Percentiles rank a stretch among this genome's conserved stretches.
phyloP scores from a whole-genome alignment of 2,888 invertebrate genomes.

The Polia nebulosa region DNA sequence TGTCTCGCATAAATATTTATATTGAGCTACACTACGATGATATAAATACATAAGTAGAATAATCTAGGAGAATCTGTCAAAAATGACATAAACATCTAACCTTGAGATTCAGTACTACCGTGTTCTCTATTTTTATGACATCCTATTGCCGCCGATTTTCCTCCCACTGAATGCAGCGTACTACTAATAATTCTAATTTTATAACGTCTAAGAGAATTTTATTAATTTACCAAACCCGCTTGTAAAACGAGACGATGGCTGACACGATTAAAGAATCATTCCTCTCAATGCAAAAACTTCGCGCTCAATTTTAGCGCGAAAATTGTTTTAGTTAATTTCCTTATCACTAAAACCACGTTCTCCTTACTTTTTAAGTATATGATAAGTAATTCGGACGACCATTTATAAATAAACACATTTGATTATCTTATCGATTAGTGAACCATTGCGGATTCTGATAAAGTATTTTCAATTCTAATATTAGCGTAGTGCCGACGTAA shows the following conservation, averaged over 20 bases:
- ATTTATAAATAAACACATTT: slow-evolving; percentile 15
- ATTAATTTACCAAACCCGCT: slow-evolving; percentile 46
- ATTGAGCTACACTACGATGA: neutral
- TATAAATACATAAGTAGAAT: neutral
- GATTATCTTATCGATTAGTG: slow-evolving; percentile 35
- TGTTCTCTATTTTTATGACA: slow-evolving; percentile 52
- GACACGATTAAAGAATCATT: slow-evolving; percentile 20
- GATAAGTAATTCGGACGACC: slow-evolving; percentile 23
- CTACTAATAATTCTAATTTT: slow-evolving; percentile 53
- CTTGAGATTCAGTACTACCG: slow-evolving; percentile 41
- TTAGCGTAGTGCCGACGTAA: neutral
- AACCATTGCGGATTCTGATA: slow-evolving; percentile 16
- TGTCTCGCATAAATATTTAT: neutral
- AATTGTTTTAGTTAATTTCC: neutral
- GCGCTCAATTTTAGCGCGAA: neutral
- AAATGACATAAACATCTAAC: slow-evolving; percentile 49
- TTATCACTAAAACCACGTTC: slow-evolving; percentile 1
- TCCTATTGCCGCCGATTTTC: slow-evolving; percentile 27
- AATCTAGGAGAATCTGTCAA: slow-evolving; percentile 30
- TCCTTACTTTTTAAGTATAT: neutral
- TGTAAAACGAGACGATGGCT: slow-evolving; percentile 15
- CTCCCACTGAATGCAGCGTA: slow-evolving; percentile 46
- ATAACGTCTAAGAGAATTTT: slow-evolving; percentile 36
- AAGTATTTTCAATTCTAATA: slow-evolving; percentile 14
- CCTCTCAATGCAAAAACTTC: slow-evolving; percentile 1